These are phyloP conservation scores for Scolopax mira DNA, from an alignment of 2,113 vertebrate species.

Conservation along the genomic window DNA sequence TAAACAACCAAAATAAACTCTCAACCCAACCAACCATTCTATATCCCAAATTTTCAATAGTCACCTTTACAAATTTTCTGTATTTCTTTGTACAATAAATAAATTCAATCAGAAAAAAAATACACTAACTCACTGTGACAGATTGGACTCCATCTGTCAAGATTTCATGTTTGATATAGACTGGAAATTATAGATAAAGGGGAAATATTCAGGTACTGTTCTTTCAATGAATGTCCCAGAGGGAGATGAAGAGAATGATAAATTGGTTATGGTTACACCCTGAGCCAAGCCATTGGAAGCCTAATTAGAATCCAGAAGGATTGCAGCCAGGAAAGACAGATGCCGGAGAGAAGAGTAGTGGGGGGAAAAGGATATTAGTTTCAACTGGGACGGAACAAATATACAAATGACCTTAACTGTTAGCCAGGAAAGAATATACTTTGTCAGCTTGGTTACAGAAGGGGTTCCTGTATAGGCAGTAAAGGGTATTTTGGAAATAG, in stretches of 20 bases:
- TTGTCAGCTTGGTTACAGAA: neutral
- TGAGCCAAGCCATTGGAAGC: constrained; percentile 52
- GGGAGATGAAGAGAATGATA: constrained; percentile 54
- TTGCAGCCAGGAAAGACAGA: constrained; percentile 57
- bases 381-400: constrained; percentile 44
- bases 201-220: constrained; percentile 57
- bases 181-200: constrained; percentile 56
- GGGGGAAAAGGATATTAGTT: constrained; percentile 21
- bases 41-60: neutral
- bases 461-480: neutral
- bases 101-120: constrained; percentile 29
- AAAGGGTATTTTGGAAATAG: neutral
- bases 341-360: neutral
- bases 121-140: constrained; percentile 33
- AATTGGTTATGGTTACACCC: constrained; percentile 51
- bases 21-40: neutral
- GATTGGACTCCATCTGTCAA: constrained; percentile 68
- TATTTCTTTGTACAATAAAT: constrained; percentile 14
- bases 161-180: constrained; percentile 60
- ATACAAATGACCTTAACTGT: constrained; percentile 32
- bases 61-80: neutral
- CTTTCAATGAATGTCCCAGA: neutral
- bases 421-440: neutral
- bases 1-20: neutral
- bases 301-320: constrained; percentile 53